Evolutionary conservation across 2,888 invertebrate species (phyloP).

Genomic region (Pristionchus exspectatus): DNA sequence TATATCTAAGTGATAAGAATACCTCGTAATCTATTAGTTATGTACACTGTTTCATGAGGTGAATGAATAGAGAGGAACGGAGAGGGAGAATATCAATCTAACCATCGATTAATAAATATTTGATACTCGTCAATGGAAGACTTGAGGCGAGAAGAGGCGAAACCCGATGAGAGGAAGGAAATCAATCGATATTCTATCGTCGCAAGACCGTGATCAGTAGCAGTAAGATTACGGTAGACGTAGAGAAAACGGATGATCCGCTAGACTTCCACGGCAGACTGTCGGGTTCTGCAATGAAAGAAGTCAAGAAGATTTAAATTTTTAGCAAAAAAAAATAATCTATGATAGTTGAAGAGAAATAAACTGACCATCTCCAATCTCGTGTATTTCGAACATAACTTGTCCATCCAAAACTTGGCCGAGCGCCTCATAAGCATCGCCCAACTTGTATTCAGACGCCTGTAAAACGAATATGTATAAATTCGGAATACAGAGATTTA

Average conservation of each 20-base stretch:
- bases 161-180: slow-evolving; percentile 1
- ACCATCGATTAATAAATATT: slow-evolving; percentile 30
- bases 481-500: neutral
- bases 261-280: slow-evolving; percentile 28
- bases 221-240: slow-evolving; percentile 39
- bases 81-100: slow-evolving; percentile 4
- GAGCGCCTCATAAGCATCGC: slow-evolving; percentile 46
- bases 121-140: slow-evolving; percentile 11
- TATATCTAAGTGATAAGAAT: slow-evolving; percentile 5
- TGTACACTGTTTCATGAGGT: slow-evolving; percentile 35
- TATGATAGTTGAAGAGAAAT: neutral
- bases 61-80: neutral
- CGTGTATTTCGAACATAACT: slow-evolving; percentile 67
- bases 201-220: slow-evolving; percentile 35
- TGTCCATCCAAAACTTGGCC: slow-evolving; percentile 29
- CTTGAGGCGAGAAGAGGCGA: slow-evolving; percentile 31
- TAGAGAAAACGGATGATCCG: neutral
- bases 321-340: too few species aligned
- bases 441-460: slow-evolving; percentile 46
- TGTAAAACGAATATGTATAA: neutral
- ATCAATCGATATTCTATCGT: slow-evolving; percentile 29
- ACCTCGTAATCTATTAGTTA: slow-evolving; percentile 15
- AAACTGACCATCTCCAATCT: slow-evolving; percentile 68
- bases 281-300: slow-evolving; percentile 31
- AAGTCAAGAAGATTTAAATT: neutral